phyloP scores from a whole-genome alignment of 2,113 vertebrate species.

The Tursiops truncatus region DNA sequence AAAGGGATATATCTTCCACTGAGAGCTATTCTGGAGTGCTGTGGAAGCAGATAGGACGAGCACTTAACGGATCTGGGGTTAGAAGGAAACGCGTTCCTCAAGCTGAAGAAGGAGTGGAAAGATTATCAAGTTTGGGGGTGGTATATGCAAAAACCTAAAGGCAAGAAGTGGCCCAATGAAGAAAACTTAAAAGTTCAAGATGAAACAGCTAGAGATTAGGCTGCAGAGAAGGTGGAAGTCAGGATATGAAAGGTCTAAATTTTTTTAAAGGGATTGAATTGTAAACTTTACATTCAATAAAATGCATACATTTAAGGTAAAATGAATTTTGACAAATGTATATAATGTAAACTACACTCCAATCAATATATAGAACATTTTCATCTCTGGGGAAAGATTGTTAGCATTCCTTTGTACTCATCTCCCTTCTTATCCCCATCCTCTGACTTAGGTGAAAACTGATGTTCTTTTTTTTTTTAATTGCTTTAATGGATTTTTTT shows the following conservation, averaged over 20 bases:
- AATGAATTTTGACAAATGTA: background rate
- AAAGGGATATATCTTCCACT: background rate
- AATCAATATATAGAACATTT: background rate
- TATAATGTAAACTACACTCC: background rate
- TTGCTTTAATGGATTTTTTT: background rate
- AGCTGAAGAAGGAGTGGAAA: background rate
- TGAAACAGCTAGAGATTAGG: background rate
- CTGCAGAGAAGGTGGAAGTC: background rate
- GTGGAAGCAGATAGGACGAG: background rate
- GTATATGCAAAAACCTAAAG: background rate
- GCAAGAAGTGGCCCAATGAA: background rate
- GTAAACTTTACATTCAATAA: background rate
- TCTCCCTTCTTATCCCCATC: background rate
- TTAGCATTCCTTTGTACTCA: background rate
- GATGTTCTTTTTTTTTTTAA: background rate
- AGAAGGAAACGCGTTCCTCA: background rate
- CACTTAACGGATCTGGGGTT: background rate
- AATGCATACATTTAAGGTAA: background rate
- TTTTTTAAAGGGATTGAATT: background rate
- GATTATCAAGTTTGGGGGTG: background rate
- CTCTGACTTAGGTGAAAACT: background rate
- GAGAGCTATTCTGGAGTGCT: background rate
- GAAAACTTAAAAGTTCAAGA: background rate
- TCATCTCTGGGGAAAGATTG: background rate
- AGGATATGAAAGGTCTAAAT: background rate